phyloP scores from a whole-genome alignment of 2,113 vertebrate genomes.

The Pholis gunnellus region DNA sequence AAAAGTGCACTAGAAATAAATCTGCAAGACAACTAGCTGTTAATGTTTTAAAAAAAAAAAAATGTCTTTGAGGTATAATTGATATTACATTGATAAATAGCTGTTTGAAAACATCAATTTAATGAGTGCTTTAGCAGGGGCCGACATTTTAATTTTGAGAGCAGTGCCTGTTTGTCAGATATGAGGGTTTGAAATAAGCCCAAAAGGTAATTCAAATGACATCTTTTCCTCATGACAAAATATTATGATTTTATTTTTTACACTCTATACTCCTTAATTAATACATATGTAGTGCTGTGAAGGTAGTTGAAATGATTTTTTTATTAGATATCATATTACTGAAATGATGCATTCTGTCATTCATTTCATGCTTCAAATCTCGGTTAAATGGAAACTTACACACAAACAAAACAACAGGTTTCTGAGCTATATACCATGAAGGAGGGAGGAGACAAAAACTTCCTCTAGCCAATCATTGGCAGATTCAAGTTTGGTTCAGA shows the following conservation, averaged over 20 bases:
- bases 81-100: background rate
- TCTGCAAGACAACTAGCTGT: background rate
- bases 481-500: conserved; percentile 7
- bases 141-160: conserved; percentile 2
- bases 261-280: background rate
- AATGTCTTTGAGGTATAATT: background rate
- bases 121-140: conserved; percentile 5
- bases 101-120: conserved; percentile 19
- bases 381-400: conserved; percentile 2
- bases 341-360: background rate
- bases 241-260: background rate
- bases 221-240: background rate
- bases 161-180: background rate
- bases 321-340: background rate
- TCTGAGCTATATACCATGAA: conserved; percentile 31
- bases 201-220: conserved; percentile 9
- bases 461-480: conserved; percentile 57
- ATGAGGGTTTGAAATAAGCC: conserved; percentile 14
- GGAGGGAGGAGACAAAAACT: conserved; percentile 65
- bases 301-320: background rate
- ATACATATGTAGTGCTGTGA: background rate
- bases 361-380: conserved; percentile 4
- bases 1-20: conserved; percentile 13
- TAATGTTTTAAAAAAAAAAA: conserved; percentile 21
- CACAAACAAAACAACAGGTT: conserved; percentile 54